phyloP scores from a whole-genome alignment of 2,797 vertebrate species.

The Uromys caudimaculatus region DNA sequence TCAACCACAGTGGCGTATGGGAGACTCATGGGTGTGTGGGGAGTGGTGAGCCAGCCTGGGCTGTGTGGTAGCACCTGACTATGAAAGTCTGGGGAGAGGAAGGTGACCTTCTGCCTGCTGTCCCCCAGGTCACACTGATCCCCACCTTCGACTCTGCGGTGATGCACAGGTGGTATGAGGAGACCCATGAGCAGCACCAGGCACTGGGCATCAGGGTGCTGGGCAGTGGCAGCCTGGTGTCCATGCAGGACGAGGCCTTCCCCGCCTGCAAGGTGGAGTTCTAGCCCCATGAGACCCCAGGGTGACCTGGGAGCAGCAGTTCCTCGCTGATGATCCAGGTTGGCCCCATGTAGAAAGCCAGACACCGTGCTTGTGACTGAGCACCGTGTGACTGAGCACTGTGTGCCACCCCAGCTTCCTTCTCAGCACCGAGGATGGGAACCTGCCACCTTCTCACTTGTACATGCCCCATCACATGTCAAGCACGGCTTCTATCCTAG shows the following conservation, averaged over 20 bases:
- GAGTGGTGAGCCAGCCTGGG: neutral
- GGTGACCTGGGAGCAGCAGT: neutral
- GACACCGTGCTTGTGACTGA: no score
- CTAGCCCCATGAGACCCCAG: constrained; percentile 81
- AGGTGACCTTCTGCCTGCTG: no score
- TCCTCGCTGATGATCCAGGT: neutral
- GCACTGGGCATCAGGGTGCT: constrained; percentile 93
- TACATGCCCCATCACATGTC: neutral
- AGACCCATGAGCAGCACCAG: constrained; percentile 91
- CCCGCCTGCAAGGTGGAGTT: constrained; percentile 98
- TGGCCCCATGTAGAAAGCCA: neutral
- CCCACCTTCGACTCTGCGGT: constrained; percentile 94
- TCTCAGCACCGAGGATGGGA: neutral
- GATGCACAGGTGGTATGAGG: constrained; percentile 96
- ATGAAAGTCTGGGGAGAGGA: neutral
- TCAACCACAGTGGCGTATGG: no score
- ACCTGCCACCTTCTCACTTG: no score
- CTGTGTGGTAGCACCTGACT: no score
- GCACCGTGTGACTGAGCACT: neutral
- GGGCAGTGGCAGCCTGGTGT: constrained; percentile 96
- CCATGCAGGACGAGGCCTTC: constrained; percentile 98
- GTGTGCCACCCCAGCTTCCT: neutral
- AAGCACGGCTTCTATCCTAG: no score
- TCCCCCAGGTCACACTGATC: constrained; percentile 93
- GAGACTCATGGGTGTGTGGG: neutral